Conservation (phyloP, 2,888 invertebrate genomes). For the Epsilonema sp. region DNA sequence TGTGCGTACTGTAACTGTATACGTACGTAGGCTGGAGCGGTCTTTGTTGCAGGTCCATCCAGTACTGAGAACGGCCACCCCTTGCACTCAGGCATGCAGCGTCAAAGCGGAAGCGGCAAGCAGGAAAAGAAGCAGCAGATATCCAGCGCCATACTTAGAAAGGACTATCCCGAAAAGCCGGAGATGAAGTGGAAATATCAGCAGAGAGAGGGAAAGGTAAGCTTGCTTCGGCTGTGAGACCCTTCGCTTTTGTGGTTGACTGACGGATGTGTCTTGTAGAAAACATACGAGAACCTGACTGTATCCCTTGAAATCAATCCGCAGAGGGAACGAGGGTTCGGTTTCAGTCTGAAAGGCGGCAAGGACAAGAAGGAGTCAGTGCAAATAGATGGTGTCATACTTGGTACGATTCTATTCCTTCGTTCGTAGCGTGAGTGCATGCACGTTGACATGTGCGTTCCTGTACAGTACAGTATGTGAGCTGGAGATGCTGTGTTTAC, state of each 20-base stretch:
- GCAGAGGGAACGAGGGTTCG: constrained; percentile 28
- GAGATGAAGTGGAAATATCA: not conserved
- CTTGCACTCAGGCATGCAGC: not conserved
- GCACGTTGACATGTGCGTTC: too few species aligned
- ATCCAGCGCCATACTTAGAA: too few species aligned
- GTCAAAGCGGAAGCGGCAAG: too few species aligned
- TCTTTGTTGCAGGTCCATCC: not conserved
- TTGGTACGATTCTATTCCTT: too few species aligned
- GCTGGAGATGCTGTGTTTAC: too few species aligned
- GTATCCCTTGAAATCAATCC: not conserved
- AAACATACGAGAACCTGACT: not conserved
- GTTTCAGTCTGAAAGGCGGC: constrained; percentile 28
- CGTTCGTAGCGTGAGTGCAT: too few species aligned
- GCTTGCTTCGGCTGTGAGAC: not conserved
- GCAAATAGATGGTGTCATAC: constrained; percentile 27
- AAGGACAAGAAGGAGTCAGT: constrained; percentile 23
- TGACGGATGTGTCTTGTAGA: too few species aligned
- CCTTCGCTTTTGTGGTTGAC: not conserved
- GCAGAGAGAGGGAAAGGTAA: not conserved
- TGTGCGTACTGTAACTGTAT: too few species aligned
- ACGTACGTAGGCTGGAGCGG: too few species aligned
- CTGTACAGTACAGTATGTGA: too few species aligned
- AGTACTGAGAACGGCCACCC: not conserved
- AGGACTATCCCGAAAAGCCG: not conserved
- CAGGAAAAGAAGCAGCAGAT: too few species aligned